These are phyloP conservation scores for Todiramphus chloris DNA, from an alignment of 2,113 vertebrate genomes.

Conservation along the genomic window DNA sequence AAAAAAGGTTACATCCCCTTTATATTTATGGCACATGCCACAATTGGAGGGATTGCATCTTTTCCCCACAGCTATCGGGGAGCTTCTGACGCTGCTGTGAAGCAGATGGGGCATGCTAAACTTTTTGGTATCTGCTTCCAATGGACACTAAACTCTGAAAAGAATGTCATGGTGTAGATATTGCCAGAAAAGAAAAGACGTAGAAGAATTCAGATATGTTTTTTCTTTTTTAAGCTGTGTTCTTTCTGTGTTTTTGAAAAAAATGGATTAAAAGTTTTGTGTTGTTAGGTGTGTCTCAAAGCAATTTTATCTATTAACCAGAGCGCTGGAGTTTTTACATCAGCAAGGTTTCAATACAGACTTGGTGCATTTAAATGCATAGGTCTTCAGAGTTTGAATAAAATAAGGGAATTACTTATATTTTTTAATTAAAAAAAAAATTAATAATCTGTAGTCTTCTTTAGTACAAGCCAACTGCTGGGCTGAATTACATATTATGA, in stretches of 20 bases:
- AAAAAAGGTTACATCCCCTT: not conserved
- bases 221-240: not conserved
- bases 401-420: not conserved
- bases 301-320: not conserved
- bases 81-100: not conserved
- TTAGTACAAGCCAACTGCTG: not conserved
- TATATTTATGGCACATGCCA: not conserved
- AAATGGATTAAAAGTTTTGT: not conserved
- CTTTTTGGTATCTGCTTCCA: not conserved
- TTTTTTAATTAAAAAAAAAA: not conserved
- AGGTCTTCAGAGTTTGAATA: not conserved
- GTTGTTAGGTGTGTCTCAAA: not conserved
- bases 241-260: slow-evolving; percentile 16
- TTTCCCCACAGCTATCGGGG: not conserved
- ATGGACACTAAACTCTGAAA: not conserved
- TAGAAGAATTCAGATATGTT: not conserved
- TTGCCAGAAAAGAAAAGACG: not conserved
- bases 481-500: not conserved
- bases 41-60: not conserved
- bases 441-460: not conserved
- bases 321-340: not conserved
- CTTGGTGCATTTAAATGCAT: not conserved
- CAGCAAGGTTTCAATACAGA: not conserved
- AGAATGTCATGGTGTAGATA: not conserved
- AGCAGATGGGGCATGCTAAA: not conserved